Conservation (phyloP, 1,140 invertebrate genomes). For the Caerostris extrusa region DNA sequence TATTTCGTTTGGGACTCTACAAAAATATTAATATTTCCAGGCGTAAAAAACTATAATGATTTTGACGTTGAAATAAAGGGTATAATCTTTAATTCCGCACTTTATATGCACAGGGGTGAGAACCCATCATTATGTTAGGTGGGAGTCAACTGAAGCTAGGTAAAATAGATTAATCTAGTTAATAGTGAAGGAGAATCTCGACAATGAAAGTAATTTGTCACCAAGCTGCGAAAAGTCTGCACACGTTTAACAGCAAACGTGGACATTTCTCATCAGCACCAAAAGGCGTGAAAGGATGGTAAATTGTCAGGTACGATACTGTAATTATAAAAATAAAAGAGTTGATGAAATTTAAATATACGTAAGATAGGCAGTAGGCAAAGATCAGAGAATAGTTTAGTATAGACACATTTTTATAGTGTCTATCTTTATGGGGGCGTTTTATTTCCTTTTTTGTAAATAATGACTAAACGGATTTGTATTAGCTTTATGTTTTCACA, state of each 20-base stretch:
- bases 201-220: conserved; percentile 20
- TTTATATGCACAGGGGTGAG: neutral
- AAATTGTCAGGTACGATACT: neutral
- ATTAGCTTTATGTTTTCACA: neutral
- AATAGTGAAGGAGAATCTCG: neutral
- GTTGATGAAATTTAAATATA: neutral
- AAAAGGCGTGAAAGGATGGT: neutral
- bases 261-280: too few relatives aligned
- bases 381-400: neutral
- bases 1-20: too few relatives aligned
- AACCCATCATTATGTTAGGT: neutral
- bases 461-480: neutral
- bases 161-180: conserved; percentile 14
- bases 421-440: neutral
- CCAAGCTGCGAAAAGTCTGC: neutral
- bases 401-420: too few relatives aligned
- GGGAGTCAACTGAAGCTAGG: neutral
- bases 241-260: neutral
- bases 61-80: neutral
- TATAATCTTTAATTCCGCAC: neutral
- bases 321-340: neutral
- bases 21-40: neutral
- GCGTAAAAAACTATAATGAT: neutral
- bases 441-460: neutral
- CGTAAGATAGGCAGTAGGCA: neutral